These are phyloP conservation scores for Corapipo altera DNA, from an alignment of 2,113 vertebrate genomes.

Conservation along the genomic window DNA sequence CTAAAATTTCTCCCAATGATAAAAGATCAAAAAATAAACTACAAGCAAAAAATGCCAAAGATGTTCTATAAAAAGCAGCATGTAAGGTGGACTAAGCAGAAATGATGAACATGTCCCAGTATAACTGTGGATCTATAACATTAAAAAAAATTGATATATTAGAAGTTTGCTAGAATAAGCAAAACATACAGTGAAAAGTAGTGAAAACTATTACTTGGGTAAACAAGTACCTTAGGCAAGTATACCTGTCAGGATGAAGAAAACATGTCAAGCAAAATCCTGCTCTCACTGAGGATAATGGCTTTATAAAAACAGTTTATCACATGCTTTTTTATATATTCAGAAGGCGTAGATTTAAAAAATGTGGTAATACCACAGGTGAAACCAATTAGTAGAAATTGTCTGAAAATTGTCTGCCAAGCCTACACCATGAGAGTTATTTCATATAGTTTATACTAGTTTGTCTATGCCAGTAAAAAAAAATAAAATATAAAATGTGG, in stretches of 20 bases:
- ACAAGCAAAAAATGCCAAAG: background rate
- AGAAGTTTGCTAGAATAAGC: background rate
- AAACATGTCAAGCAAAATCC: background rate
- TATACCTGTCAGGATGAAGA: background rate
- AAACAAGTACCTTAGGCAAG: background rate
- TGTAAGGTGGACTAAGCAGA: background rate
- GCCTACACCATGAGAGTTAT: background rate
- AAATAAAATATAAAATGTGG: conserved; percentile 13
- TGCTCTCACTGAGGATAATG: background rate
- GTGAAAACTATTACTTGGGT: background rate
- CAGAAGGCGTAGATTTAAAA: background rate
- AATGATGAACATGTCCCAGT: background rate
- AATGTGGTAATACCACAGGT: background rate
- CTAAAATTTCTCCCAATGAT: background rate
- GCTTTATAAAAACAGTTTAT: background rate
- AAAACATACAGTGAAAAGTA: background rate
- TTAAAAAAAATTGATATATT: background rate
- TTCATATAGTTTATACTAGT: background rate
- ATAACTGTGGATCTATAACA: background rate
- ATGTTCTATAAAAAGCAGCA: background rate
- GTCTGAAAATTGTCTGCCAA: background rate
- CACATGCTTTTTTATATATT: background rate
- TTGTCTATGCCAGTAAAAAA: background rate
- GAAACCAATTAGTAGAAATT: background rate
- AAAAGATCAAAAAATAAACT: background rate